Conservation (phyloP, 2,797 vertebrate species). For the Morelia viridis region DNA sequence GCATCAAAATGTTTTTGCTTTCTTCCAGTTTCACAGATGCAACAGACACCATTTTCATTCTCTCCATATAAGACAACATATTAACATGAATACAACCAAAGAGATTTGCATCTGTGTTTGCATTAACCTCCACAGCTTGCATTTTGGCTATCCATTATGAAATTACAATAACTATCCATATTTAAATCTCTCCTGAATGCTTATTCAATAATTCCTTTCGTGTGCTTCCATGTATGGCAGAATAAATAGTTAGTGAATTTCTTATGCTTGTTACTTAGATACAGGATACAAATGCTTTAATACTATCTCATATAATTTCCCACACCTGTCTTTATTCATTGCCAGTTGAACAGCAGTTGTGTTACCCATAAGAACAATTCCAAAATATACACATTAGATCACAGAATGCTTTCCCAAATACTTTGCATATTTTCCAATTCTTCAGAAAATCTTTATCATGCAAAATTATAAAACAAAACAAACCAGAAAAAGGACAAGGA, state of each 20-base stretch:
- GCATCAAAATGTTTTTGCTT: background rate
- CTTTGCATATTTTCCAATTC: background rate
- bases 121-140: background rate
- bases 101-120: background rate
- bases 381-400: background rate
- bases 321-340: background rate
- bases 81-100: background rate
- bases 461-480: background rate
- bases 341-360: background rate
- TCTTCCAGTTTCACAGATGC: background rate
- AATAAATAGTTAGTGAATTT: slow-evolving; percentile 4
- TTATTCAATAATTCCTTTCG: slow-evolving; percentile 6
- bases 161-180: background rate
- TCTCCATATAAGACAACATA: background rate
- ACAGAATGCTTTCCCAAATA: background rate
- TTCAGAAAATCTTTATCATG: background rate
- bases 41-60: background rate
- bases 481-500: background rate
- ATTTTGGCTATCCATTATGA: background rate
- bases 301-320: background rate
- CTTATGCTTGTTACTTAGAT: background rate
- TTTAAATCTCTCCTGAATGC: background rate
- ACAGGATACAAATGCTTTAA: background rate
- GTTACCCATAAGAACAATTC: background rate
- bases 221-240: background rate